These are phyloP conservation scores for Nyctereutes procyonoides DNA, from an alignment of 2,113 vertebrate genomes.

Conservation along the genomic window DNA sequence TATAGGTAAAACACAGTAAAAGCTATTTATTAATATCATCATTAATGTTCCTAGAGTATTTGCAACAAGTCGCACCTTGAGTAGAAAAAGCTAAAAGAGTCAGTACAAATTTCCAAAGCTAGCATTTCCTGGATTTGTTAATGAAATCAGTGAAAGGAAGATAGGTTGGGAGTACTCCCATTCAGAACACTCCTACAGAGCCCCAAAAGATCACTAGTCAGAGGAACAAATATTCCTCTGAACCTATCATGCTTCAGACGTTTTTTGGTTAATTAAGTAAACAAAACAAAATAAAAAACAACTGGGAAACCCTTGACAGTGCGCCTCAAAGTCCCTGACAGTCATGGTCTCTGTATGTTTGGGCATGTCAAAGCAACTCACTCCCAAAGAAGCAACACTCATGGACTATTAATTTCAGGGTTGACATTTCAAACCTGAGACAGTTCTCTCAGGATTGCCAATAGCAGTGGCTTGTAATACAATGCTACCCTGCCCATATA, in stretches of 20 bases:
- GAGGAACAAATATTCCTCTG: background rate
- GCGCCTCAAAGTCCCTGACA: background rate
- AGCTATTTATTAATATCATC: background rate
- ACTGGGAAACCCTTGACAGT: background rate
- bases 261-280: constrained; percentile 8
- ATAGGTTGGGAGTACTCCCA: background rate
- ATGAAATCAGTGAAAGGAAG: background rate
- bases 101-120: background rate
- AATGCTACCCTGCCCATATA: too few species aligned
- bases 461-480: background rate
- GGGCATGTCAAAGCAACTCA: background rate
- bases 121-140: background rate
- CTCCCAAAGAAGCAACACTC: background rate
- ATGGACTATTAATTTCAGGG: background rate
- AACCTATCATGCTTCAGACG: background rate
- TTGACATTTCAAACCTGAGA: background rate
- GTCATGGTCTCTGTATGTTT: background rate
- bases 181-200: background rate
- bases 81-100: background rate
- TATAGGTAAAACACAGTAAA: background rate
- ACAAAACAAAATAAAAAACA: background rate
- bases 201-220: background rate
- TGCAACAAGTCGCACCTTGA: background rate
- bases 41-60: background rate
- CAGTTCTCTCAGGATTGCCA: background rate